Evolutionary conservation across 2,888 invertebrate species (phyloP), one percentile per base, ranked within the genome.

Genomic region (Rhabditophanes sp.): DNA sequence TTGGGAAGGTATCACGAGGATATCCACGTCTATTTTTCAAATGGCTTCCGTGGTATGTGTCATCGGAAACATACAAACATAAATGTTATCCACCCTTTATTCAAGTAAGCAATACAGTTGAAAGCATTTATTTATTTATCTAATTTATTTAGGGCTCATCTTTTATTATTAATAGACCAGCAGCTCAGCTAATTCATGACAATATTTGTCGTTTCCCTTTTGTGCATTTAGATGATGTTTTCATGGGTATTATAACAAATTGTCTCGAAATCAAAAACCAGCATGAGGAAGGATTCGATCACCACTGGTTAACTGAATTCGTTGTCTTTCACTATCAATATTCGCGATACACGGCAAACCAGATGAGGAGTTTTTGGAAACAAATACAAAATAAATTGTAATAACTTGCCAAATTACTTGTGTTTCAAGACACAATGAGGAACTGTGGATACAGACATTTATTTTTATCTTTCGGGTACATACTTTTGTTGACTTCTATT

Each of bases 291-390:
- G 59, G 59, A 9, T 59, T 59, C 37, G 59, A 60, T 37, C 46
- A 52, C 20, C 53, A 53, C 41, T 39, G 35, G 14, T 42, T 50
- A 25, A 46, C 53, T 14, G 36, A 48, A 19, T 61, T 62, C 25
- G 55, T 54, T 3, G 61, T 61, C 11, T 61, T 55, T 41, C 61
- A 61, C 32, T 60, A 61, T 44, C 61, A 61, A 30, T 58, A 53
- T 30, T 46, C 48, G 8, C 34, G 58, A 22, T 53, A 56, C 34
- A 46, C 53, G 7, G 46, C 56, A 11, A 41, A 49, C 14, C 37
- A 52, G 36, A 37, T 58, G 42, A 39, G 41, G 26, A 37, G 34
- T 25, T 34, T 53, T 9, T 55, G 53, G 53, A 31, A 11, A n/a
- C 4, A 24, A 19, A 33, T 32, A 29, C 15, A 19, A 15, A 12